These are phyloP conservation scores for Edolisoma coerulescens DNA, from an alignment of 2,113 vertebrate genomes.

Conservation along the genomic window DNA sequence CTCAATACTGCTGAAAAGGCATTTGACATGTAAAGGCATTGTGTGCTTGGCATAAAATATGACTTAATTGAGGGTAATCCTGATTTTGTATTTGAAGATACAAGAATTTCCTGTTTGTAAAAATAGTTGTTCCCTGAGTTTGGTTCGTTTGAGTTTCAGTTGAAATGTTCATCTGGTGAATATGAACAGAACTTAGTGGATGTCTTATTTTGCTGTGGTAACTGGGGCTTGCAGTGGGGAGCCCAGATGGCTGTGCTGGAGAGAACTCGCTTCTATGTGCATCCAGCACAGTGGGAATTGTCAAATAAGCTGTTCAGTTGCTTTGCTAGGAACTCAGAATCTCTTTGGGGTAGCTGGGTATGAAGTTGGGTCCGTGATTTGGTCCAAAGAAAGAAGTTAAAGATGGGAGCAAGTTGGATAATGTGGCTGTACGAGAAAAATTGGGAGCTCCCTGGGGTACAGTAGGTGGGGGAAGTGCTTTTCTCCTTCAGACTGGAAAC, in stretches of 20 bases:
- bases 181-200: background rate
- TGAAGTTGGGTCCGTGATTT: background rate
- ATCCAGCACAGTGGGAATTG: too few species aligned
- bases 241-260: background rate
- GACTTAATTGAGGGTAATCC: background rate
- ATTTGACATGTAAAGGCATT: background rate
- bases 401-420: background rate
- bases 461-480: background rate
- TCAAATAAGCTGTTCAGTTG: fast-evolving
- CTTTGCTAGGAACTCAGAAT: background rate
- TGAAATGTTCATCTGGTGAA: background rate
- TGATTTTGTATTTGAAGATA: background rate
- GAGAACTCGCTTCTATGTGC: background rate
- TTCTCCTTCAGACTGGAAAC: background rate
- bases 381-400: background rate
- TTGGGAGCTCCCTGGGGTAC: background rate
- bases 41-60: background rate
- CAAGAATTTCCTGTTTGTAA: background rate
- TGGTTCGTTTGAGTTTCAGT: background rate
- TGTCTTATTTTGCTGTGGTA: background rate
- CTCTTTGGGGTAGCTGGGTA: background rate
- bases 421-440: background rate
- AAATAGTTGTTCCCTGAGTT: background rate
- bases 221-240: background rate
- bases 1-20: background rate